Evolutionary conservation across 2,888 invertebrate genomes (phyloP), one percentile per base, ranked within the genome.

Genomic region (Drosophila histrio): DNA sequence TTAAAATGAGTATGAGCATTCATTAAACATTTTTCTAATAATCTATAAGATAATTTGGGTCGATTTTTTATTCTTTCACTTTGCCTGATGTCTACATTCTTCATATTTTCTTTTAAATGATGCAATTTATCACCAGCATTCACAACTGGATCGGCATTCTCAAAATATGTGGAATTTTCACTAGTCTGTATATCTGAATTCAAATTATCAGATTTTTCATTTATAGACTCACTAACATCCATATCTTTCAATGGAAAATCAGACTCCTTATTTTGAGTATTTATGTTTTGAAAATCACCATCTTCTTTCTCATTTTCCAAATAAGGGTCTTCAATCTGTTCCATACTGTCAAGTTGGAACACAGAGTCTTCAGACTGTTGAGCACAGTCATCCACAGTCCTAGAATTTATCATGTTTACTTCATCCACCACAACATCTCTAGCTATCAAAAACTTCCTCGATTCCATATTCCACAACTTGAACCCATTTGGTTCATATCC

Each of bases 391-490:
- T 19, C 28, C 13, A 47, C 32, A 46, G 68, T 24, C 17, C 64
- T 68, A 41, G 65, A 68, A 53, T 72, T 61, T 15, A 60, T 1
- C 50, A 64, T 54, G 22, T 54, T 60, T 22, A n/a, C n/a, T n/a
- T n/a, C n/a, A n/a, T n/a, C n/a, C n/a, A n/a, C n/a, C n/a, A n/a
- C n/a, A n/a, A n/a, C 78, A 75, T 75, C 63, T 61, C 75, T 72
- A n/a, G 64, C 76, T 13, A 46, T 24, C 13, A 49, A 32, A 32
- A 65, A 60, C 26, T 44, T 65, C 5, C 21, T 21, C 6, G 39
- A 5, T 5, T 39, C 61, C 22, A 49, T 36, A 66, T 67, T 36
- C 67, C 73, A 77, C 32, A 78, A 21, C 56, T 64, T 80, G 38
- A 26, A 74, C 6, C 47, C 53, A 67, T 58, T 67, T 30, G 53